Evolutionary conservation across 92 coral and sea anemone species (phyloP), one percentile per base, ranked within the genome.

Genomic region (Porites lobata): DNA sequence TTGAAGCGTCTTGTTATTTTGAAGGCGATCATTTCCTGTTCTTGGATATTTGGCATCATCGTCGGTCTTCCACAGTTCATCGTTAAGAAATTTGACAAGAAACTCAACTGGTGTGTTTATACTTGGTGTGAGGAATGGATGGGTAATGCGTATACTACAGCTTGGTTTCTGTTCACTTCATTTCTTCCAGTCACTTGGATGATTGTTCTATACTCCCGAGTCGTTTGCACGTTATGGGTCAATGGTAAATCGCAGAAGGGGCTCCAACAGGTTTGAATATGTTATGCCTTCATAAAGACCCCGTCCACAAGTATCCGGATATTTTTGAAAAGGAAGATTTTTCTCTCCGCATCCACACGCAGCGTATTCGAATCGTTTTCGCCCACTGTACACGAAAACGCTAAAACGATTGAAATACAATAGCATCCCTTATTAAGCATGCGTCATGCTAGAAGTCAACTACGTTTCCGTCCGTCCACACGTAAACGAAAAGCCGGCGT

Each of bases 211-310:
- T 69, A 69, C 51, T 69, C 73, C 1, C 12, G 50, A 11, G 73
- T 69, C 73, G 73, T 69, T 43, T 69, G 14, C 73, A 29, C 73
- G 24, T 69, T 69, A 50, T 69, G 73, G 73, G 29, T 26, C 50
- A 69, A 69, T 24, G 6, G 71, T 66, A 29, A 29, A 29, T 29
- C 7, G 26, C 3, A 38, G 3, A 5, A 3, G 10, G 13, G 29
- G 29, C 38, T 1, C 26, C 74, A 69, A 69, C 17, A 29, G 51
- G 74, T 69, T 54, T 6, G 59, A 32, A 11, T 2, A 29, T 29
- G 32, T 29, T 1, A 29, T 29, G 32, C 32, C 32, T 29, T 29
- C 32, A 29, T 29, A 29, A 29, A 29, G 32, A 29, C 32, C 32
- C 32, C 32, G 32, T 29, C 32, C 32, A 29, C 32, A 29, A 0